Percentiles rank a stretch among this genome's conserved stretches.
Conservation (phyloP, 2,888 invertebrate genomes). For the Lymantria monacha region DNA sequence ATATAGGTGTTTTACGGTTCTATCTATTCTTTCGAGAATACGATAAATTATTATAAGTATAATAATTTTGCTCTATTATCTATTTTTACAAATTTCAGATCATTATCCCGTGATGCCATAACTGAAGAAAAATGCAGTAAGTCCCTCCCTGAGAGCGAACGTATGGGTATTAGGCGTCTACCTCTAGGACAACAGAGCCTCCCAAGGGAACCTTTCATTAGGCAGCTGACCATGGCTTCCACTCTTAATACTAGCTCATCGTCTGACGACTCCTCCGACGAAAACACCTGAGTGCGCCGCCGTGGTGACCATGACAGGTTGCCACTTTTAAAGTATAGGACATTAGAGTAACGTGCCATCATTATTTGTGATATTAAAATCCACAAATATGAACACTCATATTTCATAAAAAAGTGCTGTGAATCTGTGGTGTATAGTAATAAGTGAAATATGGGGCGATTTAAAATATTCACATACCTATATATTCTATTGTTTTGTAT, state of each 20-base stretch:
- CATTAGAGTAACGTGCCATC: slow-evolving; percentile 53
- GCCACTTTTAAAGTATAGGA: slow-evolving; percentile 74
- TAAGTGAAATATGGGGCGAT: slow-evolving; percentile 6
- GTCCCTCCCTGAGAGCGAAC: slow-evolving; percentile 83
- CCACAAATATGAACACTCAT: slow-evolving; percentile 11
- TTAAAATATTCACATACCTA: background rate
- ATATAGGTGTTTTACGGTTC: too few relatives aligned
- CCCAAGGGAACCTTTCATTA: slow-evolving; percentile 82
- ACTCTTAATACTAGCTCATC: slow-evolving; percentile 85
- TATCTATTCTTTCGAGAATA: too few relatives aligned
- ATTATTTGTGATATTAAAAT: slow-evolving; percentile 4
- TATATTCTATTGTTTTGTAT: slow-evolving; percentile 1
- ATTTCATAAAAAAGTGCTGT: slow-evolving; percentile 55
- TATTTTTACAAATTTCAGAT: slow-evolving; percentile 54
- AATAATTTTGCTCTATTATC: too few relatives aligned
- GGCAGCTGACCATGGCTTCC: slow-evolving; percentile 83
- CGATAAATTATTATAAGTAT: too few relatives aligned
- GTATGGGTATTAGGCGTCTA: slow-evolving; percentile 73
- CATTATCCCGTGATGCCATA: slow-evolving; percentile 85
- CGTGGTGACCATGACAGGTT: slow-evolving; percentile 78
- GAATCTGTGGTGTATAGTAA: slow-evolving; percentile 48
- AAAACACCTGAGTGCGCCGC: slow-evolving; percentile 77
- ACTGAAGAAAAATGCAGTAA: slow-evolving; percentile 87
- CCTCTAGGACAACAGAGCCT: slow-evolving; percentile 81
- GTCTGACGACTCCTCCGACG: slow-evolving; percentile 75